Base-by-base conservation (phyloP, 64 coral and sea anemone species). In the Actinia tenebrosa region DNA sequence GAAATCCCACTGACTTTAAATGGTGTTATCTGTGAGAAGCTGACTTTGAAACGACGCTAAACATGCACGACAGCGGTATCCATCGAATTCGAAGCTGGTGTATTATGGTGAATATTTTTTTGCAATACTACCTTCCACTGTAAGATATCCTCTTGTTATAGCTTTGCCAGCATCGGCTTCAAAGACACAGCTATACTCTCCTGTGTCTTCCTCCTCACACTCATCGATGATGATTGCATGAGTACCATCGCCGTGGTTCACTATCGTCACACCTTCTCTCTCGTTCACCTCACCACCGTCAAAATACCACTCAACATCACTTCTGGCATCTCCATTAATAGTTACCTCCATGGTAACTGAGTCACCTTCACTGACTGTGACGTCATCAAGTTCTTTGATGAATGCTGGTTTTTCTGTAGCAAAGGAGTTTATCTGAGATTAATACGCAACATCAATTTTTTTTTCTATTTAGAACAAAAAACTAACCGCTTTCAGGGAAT, bases 171-270 rank as follows among this genome's bases (percentile, higher is more conserved):
- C 89, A 20, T 91, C 89, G 45, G 88, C 88, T 77, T 87, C 75
- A 17, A 68, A 89, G 45, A 91, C 69, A 80, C 89, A 94, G 7
- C 80, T 85, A 60, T 94, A 94, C 56, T 94, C 93, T 25, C 93
- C 93, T 71, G 82, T 84, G 71, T 90, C 85, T 0, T 94, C 89
- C 64, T 94, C 93, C 66, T 91, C 79, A 17, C 85, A 84, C 23
- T 90, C 79, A 30, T 79, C 75, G 53, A 95, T 91, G 63, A 85
- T 61, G 22, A 95, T 61, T 13, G 83, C 84, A 42, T 82, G 82
- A 3, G 62, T 17, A n/a, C 93, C 89, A 22, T 86, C 52, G 46
- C 66, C 80, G 64, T 95, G 60, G 54, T 75, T 82, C 10, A 86
- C 61, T 80, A 95, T 60, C 5, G 71, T 47, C 18, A 91, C 25